phyloP scores from a whole-genome alignment of 2,888 invertebrate species.

The Lasius platythorax region DNA sequence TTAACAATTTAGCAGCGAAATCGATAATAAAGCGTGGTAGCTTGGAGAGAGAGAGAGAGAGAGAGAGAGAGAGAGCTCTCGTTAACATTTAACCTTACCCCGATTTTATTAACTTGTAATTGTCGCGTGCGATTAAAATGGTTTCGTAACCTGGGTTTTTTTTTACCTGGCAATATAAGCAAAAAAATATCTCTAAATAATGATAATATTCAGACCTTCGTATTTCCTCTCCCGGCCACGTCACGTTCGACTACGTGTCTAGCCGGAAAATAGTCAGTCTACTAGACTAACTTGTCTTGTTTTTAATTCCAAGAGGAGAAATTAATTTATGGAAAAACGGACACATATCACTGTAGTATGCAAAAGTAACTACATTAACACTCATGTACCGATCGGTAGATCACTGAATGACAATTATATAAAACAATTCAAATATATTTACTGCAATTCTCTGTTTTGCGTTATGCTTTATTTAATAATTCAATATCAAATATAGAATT shows the following conservation, averaged over 20 bases:
- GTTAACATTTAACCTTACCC: constrained; percentile 9
- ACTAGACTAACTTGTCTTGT: not conserved
- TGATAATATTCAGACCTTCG: not conserved
- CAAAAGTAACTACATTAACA: no score
- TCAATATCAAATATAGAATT: not conserved
- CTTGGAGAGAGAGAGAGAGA: not conserved
- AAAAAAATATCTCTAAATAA: not conserved
- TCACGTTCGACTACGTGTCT: not conserved
- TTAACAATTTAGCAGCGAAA: not conserved
- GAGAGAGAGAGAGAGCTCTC: no score
- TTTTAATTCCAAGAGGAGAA: constrained; percentile 47
- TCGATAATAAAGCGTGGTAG: not conserved
- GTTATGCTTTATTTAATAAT: not conserved
- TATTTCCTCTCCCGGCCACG: not conserved
- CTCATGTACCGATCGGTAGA: no score
- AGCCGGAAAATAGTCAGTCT: not conserved
- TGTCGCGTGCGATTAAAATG: no score
- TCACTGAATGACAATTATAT: no score
- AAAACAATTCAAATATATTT: not conserved
- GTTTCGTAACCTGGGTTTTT: not conserved
- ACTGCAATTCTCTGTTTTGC: not conserved
- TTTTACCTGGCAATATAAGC: not conserved
- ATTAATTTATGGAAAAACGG: not conserved
- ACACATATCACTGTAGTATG: no score
- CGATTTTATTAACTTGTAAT: not conserved